Base-by-base conservation (phyloP, 2,888 invertebrate species). In the Epinotia nisella region DNA sequence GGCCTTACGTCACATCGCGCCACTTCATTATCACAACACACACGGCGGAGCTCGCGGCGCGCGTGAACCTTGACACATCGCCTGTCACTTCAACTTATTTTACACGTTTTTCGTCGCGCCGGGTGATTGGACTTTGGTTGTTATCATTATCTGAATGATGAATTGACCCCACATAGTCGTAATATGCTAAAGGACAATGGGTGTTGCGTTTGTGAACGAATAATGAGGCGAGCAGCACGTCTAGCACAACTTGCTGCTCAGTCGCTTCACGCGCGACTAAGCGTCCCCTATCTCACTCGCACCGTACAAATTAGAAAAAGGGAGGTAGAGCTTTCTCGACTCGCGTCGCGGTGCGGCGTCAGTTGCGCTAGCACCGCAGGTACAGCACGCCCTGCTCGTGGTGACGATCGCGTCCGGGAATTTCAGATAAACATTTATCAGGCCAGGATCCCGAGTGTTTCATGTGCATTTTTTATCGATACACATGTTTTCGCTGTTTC, bases 1-100 rank as follows among this genome's bases (percentile, higher is more conserved):
- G 7, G 65, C 17, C 64, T 81, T 81, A 85, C 89, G 89, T 87
- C 86, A 89, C 85, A 91, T 92, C 92, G 86, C 92, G 91, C 92
- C 92, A 92, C 90, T 81, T 79, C 79, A 82, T 87, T 91, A 90
- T 91, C 90, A 80, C 78, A n/a, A 77, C 80, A 77, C 82, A 77
- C 79, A 77, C 82, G 81, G 75, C 75, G 74, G 75, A 76, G 76
- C 76, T 78, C 81, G 75, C 77, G 9, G 35, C 39, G 75, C 62
- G 75, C 73, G 74, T 88, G 89, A 90, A 87, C 89, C 88, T 89
- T 90, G 89, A 87, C 88, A 86, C 79, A 56, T 67, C 81, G 76
- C 76, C 78, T 67, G 67, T 56, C 74, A 69, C 51, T 59, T 49
- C 58, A 19, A 65, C 65, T 67, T 21, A 71, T 70, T 71, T 61